A percentile compares a stretch with the other conserved stretches of the same genome.
phyloP scores from a whole-genome alignment of 2,888 invertebrate genomes.

The Monopis laevigella region DNA sequence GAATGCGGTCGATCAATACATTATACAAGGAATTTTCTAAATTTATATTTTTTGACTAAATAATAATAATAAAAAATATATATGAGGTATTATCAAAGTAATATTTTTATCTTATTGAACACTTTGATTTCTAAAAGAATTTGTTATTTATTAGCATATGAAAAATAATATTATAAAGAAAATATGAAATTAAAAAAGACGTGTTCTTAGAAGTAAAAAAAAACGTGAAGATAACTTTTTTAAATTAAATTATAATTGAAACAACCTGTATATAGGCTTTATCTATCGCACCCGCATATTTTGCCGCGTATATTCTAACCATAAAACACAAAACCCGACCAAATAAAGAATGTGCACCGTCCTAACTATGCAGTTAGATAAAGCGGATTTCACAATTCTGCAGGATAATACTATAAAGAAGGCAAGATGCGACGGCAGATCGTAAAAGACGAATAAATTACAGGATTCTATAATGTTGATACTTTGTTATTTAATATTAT shows the following conservation, averaged over 20 bases:
- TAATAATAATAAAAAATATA: no score
- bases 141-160: no score
- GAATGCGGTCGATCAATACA: no score
- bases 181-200: not conserved
- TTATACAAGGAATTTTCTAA: no score
- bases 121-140: no score
- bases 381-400: slow-evolving; percentile 1
- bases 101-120: no score
- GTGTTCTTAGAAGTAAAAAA: not conserved
- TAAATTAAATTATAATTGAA: not conserved
- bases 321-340: slow-evolving; percentile 10
- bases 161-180: no score
- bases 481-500: slow-evolving; percentile 5
- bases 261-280: slow-evolving; percentile 1
- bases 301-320: slow-evolving; percentile 8
- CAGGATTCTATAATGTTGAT: slow-evolving; percentile 2
- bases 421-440: slow-evolving; percentile 6
- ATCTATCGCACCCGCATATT: slow-evolving; percentile 10
- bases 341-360: slow-evolving; percentile 2
- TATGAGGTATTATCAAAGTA: no score
- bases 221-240: not conserved
- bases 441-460: slow-evolving; percentile 6
- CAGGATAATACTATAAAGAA: slow-evolving; percentile 4
- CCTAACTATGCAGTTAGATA: slow-evolving; percentile 1
- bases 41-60: no score